Evolutionary conservation across 1,140 invertebrate species (phyloP), one percentile per base, ranked within the genome.

Genomic region (Lordiphosa mommai): DNA sequence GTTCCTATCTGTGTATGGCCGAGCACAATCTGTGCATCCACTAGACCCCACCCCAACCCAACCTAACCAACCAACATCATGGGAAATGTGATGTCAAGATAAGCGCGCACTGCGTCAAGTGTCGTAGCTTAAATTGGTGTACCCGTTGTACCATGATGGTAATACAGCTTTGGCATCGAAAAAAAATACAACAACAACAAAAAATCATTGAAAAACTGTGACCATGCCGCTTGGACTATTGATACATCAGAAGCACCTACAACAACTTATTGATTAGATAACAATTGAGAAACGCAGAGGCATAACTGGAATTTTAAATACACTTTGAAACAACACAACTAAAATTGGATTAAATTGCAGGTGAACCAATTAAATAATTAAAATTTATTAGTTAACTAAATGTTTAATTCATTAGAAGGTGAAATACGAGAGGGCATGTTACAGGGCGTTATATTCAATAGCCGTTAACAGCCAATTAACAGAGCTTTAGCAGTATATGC

Each of bases 91-190:
- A 49, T 61, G 58, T 65, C 33, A 23, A 82, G 76, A 80, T 80
- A 80, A 84, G 74, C 46, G 36, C 30, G 32, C 27, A 61, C 55
- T 82, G 76, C 77, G 76, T 48, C 76, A 80, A 72, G 55, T 76
- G 61, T 32, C 76, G 73, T 27, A 5, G 33, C 56, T 10, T 63
- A 66, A 82, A 68, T 82, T 80, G 76, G 61, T 76, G 66, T 63
- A 44, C 32, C 43, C 2, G 17, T 2, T 20, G 17, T 49, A 59
- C 8, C 66, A 58, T 32, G 43, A 58, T 33, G 46, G 32, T 50
- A 46, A 38, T 30, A 55, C 40, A 36, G 4, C 10, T 43, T 44
- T 12, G 38, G 4, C 12, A 20, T 33, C 14, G 34, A 10, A 41
- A 17, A 38, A 30, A 17, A 13, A 23, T 8, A 8, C 3, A 10